Conservation (phyloP, 2,113 vertebrate species). For the Dunckerocampus dactyliophorus region DNA sequence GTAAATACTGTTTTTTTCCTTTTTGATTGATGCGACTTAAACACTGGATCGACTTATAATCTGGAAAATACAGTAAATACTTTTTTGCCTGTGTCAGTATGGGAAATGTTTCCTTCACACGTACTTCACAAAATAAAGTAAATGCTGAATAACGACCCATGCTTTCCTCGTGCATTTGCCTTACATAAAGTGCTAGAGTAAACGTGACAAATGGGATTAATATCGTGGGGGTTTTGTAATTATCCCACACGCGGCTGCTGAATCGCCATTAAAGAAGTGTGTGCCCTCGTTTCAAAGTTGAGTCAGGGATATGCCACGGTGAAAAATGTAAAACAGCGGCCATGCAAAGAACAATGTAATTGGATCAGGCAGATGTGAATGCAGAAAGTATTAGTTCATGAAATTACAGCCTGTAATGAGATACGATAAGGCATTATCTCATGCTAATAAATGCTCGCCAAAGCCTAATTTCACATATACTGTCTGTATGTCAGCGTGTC, state of each 20-base stretch:
- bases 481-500: neutral
- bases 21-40: too few species aligned
- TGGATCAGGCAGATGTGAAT: slow-evolving; percentile 49
- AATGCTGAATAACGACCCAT: neutral
- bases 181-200: neutral
- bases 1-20: too few species aligned
- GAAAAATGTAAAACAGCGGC: slow-evolving; percentile 44
- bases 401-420: slow-evolving; percentile 47
- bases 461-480: slow-evolving; percentile 1
- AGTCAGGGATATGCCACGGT: slow-evolving; percentile 35
- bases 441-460: slow-evolving; percentile 31
- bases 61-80: too few species aligned
- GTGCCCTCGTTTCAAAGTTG: slow-evolving; percentile 33
- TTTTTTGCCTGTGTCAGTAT: too few species aligned
- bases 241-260: slow-evolving; percentile 26
- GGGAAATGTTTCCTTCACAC: too few species aligned
- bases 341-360: slow-evolving; percentile 57
- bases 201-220: slow-evolving; percentile 22
- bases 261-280: slow-evolving; percentile 22
- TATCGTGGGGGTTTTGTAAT: slow-evolving; percentile 9
- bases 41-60: too few species aligned
- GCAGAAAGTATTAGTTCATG: slow-evolving; percentile 50
- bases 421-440: slow-evolving; percentile 34
- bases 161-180: slow-evolving; percentile 4
- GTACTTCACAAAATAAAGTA: too few species aligned